Base-by-base conservation (phyloP, 2,797 vertebrate genomes). In the Sphaeramia orbicularis region DNA sequence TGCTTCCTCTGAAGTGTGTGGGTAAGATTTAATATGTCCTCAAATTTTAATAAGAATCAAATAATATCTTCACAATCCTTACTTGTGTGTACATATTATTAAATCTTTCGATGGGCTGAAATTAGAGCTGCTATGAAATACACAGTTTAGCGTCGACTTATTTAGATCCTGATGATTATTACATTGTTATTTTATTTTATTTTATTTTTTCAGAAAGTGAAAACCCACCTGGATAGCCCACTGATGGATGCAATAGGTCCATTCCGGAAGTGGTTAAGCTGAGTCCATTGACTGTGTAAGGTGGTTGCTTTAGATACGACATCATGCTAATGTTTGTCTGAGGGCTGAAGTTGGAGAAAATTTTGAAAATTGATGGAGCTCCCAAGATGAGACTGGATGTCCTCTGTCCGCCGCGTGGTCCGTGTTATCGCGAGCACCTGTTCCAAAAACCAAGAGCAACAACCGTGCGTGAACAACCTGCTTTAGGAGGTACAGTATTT, bases 221-320 rank as follows among this genome's bases (percentile, higher is more conserved):
- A 24, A 45, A 86, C 95, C 94, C 92, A 99, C 98, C 97, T 91
- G 97, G 97, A 82, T 99, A 99, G 78, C 97, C 98, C 87, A 99
- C 96, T 12, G 97, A 98, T 4, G 97, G 98, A 57, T 99, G 98
- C 80, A 99, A 92, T 58, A 99, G 94, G 86, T 99, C 97, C 97
- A 99, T 99, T 64, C 98, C 97, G 64, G 98, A 98, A 78, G 97
- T 96, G 45, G 96, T 98, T 94, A 99, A 95, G 86, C 97, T 98
- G 92, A 99, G 95, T 63, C 98, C 98, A 89, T 99, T 99, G 89
- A 99, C 97, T 85, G 97, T 95, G 62, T 99, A 99, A 96, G 98
- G 97, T 94, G 98, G 96, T 98, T 99, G 98, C 96, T 99, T 99
- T 91, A 99, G 96, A 99, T 99, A 99, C 93, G 98, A 99, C 98